Percentiles rank a stretch among this genome's conserved stretches.
Evolutionary conservation across 2,113 vertebrate species (phyloP).

Genomic region (Paratilapia polleni): DNA sequence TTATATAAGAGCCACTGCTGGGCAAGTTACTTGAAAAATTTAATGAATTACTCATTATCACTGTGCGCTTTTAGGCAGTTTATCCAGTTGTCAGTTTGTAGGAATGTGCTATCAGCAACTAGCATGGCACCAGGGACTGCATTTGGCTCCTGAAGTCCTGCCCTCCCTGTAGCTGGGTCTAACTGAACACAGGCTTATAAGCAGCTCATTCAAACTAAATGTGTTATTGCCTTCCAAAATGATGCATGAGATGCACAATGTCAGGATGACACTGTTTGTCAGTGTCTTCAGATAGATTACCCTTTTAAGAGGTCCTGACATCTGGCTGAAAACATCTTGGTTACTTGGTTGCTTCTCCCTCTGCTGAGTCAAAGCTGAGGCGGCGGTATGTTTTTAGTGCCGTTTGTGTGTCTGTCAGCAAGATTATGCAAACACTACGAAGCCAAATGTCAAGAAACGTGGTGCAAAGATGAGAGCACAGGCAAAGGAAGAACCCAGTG

Average conservation of each 20-base stretch:
- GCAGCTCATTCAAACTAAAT: background rate
- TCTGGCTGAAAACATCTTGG: background rate
- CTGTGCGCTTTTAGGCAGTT: background rate
- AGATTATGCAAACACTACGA: background rate
- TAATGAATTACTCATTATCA: background rate
- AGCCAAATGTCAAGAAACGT: background rate
- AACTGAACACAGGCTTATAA: background rate
- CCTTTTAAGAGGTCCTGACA: background rate
- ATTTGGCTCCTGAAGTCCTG: background rate
- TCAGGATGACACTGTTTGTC: background rate
- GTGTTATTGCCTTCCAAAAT: background rate
- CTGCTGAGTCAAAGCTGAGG: background rate
- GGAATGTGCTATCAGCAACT: conserved; percentile 3
- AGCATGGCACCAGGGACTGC: background rate
- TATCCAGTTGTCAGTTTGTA: background rate
- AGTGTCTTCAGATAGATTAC: background rate
- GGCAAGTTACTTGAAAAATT: background rate
- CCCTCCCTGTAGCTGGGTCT: background rate
- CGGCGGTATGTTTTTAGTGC: accelerated
- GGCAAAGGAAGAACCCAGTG: background rate
- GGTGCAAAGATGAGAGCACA: background rate
- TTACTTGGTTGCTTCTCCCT: background rate
- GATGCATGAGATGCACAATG: background rate
- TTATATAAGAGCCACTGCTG: background rate
- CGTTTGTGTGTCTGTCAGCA: background rate